Base-by-base conservation (phyloP, 37 sponge, comb jelly and placozoan species). In the Cladorhizidae sp. region DNA sequence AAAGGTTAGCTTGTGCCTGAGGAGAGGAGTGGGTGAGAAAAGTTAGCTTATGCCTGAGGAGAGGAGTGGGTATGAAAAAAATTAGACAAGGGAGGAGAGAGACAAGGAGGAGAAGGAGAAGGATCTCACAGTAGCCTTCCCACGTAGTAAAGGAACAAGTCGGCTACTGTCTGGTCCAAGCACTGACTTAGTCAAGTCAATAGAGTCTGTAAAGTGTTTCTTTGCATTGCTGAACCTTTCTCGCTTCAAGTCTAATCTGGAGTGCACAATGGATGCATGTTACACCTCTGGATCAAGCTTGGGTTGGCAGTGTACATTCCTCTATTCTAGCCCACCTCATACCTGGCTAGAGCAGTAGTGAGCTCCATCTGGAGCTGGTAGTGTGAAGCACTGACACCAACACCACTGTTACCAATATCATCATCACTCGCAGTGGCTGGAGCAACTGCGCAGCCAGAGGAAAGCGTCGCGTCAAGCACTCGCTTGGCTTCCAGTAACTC, bases 401-500 rank as follows among this genome's bases (percentile, higher is more conserved):
- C n/a, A n/a, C n/a, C n/a, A n/a, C n/a, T n/a, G n/a, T n/a, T n/a
- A n/a, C n/a, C n/a, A n/a, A n/a, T n/a, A n/a, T n/a, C n/a, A n/a
- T n/a, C n/a, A n/a, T n/a, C n/a, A n/a, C n/a, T n/a, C n/a, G n/a
- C n/a, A n/a, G n/a, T n/a, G n/a, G n/a, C n/a, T n/a, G n/a, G n/a
- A n/a, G n/a, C n/a, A n/a, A n/a, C n/a, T n/a, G n/a, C n/a, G n/a
- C n/a, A n/a, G n/a, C n/a, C n/a, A n/a, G n/a, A n/a, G n/a, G n/a
- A n/a, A n/a, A n/a, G n/a, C n/a, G n/a, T n/a, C n/a, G n/a, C n/a
- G n/a, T n/a, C n/a, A n/a, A 49, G 40, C 18, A 41, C 32, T 28
- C 62, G 40, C 64, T 58, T 57, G 40, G 83, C 83, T 54, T 73
- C 49, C 22, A 73, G 29, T 22, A 82, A 43, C 2, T 72, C 49